Percentiles rank a stretch among this genome's conserved stretches.
These are phyloP conservation scores for Andrena fulva DNA, from an alignment of 2,888 invertebrate genomes.

Conservation along the genomic window DNA sequence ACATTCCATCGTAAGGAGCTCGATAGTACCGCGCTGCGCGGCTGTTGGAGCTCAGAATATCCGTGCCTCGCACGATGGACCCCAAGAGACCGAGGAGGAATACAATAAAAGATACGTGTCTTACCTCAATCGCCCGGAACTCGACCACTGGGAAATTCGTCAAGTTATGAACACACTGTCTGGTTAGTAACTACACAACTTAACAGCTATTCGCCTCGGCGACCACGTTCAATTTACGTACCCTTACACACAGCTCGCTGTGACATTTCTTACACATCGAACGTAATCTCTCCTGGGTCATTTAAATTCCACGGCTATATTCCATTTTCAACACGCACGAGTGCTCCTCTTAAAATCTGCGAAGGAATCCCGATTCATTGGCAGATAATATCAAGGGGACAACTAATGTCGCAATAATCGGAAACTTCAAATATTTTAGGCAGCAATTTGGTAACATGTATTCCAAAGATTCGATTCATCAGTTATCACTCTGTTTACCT, in stretches of 20 bases:
- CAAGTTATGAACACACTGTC: constrained; percentile 94
- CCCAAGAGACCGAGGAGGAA: constrained; percentile 92
- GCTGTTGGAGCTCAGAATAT: constrained; percentile 79
- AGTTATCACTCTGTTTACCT: constrained; percentile 3
- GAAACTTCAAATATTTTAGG: too few relatives aligned
- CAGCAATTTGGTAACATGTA: not conserved
- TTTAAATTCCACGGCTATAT: constrained; percentile 4
- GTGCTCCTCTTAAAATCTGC: not conserved
- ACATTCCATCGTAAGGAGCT: constrained; percentile 61
- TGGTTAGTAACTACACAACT: constrained; percentile 71
- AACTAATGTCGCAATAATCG: too few relatives aligned
- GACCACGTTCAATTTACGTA: not conserved
- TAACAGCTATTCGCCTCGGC: not conserved
- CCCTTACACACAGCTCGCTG: not conserved
- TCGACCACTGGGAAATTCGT: constrained; percentile 97
- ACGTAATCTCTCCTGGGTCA: not conserved
- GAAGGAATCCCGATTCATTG: not conserved
- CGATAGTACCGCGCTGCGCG: constrained; percentile 68
- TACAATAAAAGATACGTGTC: constrained; percentile 93
- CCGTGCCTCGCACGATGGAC: constrained; percentile 84
- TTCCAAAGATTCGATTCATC: not conserved
- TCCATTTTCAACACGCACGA: not conserved
- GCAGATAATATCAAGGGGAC: not conserved
- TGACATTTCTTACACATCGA: not conserved
- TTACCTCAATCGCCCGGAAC: constrained; percentile 94